Conservation (phyloP, 2,888 invertebrate species). For the Dryocosmus kuriphilus region DNA sequence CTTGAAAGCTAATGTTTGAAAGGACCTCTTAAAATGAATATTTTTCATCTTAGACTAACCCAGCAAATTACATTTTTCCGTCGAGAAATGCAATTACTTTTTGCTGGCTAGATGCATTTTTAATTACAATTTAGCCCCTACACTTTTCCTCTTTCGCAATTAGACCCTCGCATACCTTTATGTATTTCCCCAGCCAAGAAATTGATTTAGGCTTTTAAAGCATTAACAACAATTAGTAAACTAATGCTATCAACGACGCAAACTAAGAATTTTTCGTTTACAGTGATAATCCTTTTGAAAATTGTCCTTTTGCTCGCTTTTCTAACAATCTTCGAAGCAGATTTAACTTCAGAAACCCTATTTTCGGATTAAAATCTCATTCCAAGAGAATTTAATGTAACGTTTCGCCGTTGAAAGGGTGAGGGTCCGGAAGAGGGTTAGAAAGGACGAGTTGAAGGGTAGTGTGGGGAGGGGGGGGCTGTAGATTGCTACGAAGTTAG, state of each 20-base stretch:
- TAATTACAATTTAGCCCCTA: constrained; percentile 9
- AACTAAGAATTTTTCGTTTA: background rate
- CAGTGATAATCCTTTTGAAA: background rate
- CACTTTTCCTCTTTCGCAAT: background rate
- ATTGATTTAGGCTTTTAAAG: background rate
- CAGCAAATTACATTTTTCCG: constrained; percentile 8
- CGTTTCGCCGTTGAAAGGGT: constrained; percentile 35
- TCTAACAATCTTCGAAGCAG: constrained; percentile 5
- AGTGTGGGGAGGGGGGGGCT: constrained; percentile 40
- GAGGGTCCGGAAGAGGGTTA: constrained; percentile 39
- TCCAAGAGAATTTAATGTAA: background rate
- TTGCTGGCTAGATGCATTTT: constrained; percentile 6
- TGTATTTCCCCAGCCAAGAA: background rate
- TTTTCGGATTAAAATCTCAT: constrained; percentile 36
- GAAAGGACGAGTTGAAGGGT: constrained; percentile 48
- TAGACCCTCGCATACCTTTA: background rate
- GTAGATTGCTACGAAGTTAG: constrained; percentile 71
- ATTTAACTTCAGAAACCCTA: constrained; percentile 29
- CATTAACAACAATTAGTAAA: background rate
- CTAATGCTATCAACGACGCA: background rate
- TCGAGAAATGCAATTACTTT: constrained; percentile 9
- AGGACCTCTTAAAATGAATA: background rate
- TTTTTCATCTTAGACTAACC: constrained; percentile 8
- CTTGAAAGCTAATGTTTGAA: background rate
- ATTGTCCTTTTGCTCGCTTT: background rate